Evolutionary conservation across 2,888 invertebrate species (phyloP), one percentile per base, ranked within the genome.

Genomic region (Agrotis puta): DNA sequence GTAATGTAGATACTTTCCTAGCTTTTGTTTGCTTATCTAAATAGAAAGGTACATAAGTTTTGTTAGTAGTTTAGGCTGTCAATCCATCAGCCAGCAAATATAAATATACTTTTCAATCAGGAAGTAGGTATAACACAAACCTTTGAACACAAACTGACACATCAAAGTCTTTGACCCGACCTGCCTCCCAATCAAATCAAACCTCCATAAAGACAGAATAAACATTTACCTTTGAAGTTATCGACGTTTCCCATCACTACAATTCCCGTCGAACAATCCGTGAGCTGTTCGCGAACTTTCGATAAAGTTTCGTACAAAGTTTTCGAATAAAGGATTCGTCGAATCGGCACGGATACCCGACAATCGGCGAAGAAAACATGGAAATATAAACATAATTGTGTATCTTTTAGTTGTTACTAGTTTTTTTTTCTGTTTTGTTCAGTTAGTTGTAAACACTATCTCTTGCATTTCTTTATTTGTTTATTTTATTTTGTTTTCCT

Each of bases 261-360:
- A 39, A 43, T n/a, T 62, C 18, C 64, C 69, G 48, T 68, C 78
- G 84, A 77, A 72, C 73, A 74, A 81, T 79, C 74, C 67, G 24
- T 57, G 72, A 77, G 73, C 68, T 70, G 74, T 72, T 70, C 66
- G 51, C 56, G 43, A 83, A 83, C 70, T 75, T 75, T 71, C 16
- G 11, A 1, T 24, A 16, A 81, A 84, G 74, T 84, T 85, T 70
- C 64, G 50, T 14, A 39, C 22, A 66, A 83, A 82, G 61, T 84
- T 84, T 81, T 62, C 74, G 77, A 59, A 79, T 85, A 84, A 79
- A 83, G 66, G 82, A 81, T 85, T 84, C 64, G 64, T 20, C 58
- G 67, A 74, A 77, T 74, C 81, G 68, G 66, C 65, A 65, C 70
- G 71, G 68, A 77, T 57, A 57, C 48, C 57, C 64, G 62, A 76